Evolutionary conservation across 2,113 vertebrate species (phyloP).

Genomic region (Galbula dea): DNA sequence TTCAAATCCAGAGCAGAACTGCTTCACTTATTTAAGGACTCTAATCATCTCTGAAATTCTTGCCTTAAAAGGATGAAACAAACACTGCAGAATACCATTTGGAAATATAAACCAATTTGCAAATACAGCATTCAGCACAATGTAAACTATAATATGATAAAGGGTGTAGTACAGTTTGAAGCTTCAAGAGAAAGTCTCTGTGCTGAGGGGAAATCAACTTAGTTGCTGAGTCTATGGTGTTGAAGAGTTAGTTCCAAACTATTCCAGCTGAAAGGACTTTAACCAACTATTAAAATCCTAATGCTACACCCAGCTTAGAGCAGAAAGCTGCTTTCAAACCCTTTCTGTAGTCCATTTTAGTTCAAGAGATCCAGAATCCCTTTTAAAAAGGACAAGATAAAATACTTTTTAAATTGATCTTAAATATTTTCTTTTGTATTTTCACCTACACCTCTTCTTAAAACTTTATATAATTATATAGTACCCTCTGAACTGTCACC

Average conservation of each 20-base stretch:
- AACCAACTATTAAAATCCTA: neutral
- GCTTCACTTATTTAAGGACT: neutral
- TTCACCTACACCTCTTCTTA: neutral
- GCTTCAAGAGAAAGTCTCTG: neutral
- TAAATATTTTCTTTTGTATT: neutral
- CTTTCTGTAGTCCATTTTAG: neutral
- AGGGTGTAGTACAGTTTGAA: neutral
- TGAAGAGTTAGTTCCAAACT: neutral
- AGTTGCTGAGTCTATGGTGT: neutral
- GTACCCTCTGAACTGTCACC: neutral
- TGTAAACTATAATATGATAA: neutral
- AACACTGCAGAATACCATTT: neutral
- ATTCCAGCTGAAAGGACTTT: neutral
- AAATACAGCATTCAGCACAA: neutral
- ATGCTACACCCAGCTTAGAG: neutral
- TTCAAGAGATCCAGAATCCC: neutral
- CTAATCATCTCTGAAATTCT: neutral
- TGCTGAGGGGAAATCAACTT: neutral
- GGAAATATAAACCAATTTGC: neutral
- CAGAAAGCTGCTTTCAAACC: neutral
- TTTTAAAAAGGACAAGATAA: neutral
- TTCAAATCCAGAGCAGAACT: neutral
- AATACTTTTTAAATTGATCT: neutral
- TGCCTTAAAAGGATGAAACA: neutral
- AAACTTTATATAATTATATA: neutral